Conservation (phyloP, 2,797 vertebrate genomes). For the Furcifer pardalis region DNA sequence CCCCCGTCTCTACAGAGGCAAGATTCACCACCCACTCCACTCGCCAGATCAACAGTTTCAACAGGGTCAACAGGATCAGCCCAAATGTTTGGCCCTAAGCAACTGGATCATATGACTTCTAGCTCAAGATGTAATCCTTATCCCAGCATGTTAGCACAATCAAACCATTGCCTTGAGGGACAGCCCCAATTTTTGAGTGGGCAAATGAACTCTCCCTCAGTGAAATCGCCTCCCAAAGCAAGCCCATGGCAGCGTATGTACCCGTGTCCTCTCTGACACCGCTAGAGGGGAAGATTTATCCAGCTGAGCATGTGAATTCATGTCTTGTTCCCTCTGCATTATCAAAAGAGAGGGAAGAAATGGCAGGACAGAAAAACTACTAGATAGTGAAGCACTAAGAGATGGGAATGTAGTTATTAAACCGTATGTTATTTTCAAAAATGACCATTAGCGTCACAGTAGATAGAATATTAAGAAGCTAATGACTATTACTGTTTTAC, state of each 20-base stretch:
- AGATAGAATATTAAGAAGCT: slow-evolving; percentile 12
- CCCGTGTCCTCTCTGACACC: too few relatives aligned
- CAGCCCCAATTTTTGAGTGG: neutral
- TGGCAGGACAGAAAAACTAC: neutral
- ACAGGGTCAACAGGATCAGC: neutral
- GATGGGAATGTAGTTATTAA: neutral
- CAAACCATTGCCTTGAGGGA: neutral
- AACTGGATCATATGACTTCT: neutral
- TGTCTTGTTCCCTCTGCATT: neutral
- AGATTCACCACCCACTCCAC: too few relatives aligned
- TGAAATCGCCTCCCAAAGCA: too few relatives aligned
- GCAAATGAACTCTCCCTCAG: neutral
- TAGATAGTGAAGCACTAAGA: neutral
- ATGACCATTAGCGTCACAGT: neutral
- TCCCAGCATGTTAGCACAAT: neutral
- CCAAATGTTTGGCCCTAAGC: neutral
- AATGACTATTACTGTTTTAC: slow-evolving; percentile 34
- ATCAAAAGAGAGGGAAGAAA: neutral
- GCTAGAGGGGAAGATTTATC: neutral
- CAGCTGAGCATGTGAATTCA: neutral
- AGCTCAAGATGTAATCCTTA: neutral
- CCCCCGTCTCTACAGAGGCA: too few relatives aligned
- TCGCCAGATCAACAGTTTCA: neutral
- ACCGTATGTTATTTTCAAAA: neutral
- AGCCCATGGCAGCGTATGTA: too few relatives aligned